phyloP scores from a whole-genome alignment of 2,113 vertebrate genomes.

The Sylvietta virens region DNA sequence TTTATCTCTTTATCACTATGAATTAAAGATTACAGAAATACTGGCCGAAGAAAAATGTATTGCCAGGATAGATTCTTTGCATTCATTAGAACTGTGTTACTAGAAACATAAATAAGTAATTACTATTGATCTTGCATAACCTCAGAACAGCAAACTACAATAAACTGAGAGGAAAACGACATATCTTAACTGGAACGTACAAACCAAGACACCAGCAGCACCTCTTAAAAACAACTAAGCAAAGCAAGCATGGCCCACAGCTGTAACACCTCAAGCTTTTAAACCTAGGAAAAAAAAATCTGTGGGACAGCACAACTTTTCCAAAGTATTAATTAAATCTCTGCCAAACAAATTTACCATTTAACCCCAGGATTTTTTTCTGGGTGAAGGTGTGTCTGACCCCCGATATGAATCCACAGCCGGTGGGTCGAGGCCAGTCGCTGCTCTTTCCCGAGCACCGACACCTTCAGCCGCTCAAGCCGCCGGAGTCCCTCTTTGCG shows the following conservation, averaged over 20 bases:
- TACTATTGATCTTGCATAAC: slow-evolving; percentile 48
- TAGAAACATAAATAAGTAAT: slow-evolving; percentile 66
- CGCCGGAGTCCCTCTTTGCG: not conserved
- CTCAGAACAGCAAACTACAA: slow-evolving; percentile 52
- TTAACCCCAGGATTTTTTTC: not conserved
- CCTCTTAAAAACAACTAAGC: not conserved
- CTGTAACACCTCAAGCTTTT: not conserved
- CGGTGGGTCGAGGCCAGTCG: no score
- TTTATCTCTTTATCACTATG: slow-evolving; percentile 26
- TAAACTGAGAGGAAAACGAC: slow-evolving; percentile 41
- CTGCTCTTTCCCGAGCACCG: not conserved
- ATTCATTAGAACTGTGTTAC: slow-evolving; percentile 66
- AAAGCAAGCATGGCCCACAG: not conserved
- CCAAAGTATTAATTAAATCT: not conserved
- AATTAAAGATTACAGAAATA: slow-evolving; percentile 53
- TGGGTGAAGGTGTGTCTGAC: not conserved
- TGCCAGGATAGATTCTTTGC: slow-evolving; percentile 34
- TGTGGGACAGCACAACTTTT: not conserved
- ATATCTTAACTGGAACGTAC: not conserved
- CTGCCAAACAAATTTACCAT: not conserved
- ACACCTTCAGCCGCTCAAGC: not conserved
- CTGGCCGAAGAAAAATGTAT: slow-evolving; percentile 15
- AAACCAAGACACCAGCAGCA: not conserved
- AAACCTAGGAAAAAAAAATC: not conserved
- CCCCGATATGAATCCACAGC: fast-evolving